These are phyloP conservation scores for Amblyornis subalaris DNA, from an alignment of 2,113 vertebrate genomes.

Conservation along the genomic window DNA sequence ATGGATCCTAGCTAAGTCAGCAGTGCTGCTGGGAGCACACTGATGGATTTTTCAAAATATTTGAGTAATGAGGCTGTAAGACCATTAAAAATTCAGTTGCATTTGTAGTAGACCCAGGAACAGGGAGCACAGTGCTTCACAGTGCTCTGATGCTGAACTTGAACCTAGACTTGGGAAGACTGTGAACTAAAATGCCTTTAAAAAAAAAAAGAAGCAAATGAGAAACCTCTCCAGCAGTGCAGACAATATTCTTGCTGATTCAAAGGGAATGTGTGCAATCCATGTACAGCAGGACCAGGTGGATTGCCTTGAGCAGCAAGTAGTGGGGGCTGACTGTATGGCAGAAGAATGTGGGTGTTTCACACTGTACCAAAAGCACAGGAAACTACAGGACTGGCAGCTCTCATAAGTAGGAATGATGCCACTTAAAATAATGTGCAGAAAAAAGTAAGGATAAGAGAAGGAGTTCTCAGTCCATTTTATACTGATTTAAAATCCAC, in stretches of 20 bases:
- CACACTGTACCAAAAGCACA: background rate
- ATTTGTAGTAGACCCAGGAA: background rate
- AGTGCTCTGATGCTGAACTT: background rate
- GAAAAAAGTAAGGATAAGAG: background rate
- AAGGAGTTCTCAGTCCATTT: background rate
- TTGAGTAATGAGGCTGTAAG: background rate
- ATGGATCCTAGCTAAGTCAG: background rate
- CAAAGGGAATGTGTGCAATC: background rate
- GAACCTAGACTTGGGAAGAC: background rate
- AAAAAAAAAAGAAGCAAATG: background rate
- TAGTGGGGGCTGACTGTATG: background rate
- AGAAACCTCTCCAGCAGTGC: background rate
- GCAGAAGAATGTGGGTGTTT: background rate
- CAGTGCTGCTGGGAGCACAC: background rate
- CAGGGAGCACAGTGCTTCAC: background rate
- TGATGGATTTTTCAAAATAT: background rate
- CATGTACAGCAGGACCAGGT: background rate
- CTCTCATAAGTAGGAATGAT: background rate
- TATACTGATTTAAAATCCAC: background rate
- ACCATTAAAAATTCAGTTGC: background rate
- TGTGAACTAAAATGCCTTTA: background rate
- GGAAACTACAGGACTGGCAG: background rate
- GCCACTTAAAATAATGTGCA: background rate
- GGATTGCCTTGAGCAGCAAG: background rate
- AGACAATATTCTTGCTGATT: background rate